These are phyloP conservation scores for Progne subis DNA, from an alignment of 2,113 vertebrate species.

Conservation along the genomic window DNA sequence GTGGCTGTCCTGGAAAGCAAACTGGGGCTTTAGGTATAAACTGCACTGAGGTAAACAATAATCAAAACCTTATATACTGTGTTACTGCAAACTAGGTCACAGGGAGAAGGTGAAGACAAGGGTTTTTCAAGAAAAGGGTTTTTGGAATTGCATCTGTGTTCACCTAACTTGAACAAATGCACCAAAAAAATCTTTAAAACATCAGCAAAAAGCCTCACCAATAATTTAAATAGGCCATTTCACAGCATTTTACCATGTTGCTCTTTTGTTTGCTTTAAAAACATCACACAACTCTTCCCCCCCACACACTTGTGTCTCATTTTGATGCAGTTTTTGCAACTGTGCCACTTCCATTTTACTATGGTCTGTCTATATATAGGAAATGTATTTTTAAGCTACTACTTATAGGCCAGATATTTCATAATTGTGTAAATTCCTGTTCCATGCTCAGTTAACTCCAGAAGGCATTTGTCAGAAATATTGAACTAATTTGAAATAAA, in stretches of 20 bases:
- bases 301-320: neutral
- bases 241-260: neutral
- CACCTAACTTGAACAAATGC: neutral
- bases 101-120: neutral
- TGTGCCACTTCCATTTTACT: neutral
- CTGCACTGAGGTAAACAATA: neutral
- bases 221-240: neutral
- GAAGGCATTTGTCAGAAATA: neutral
- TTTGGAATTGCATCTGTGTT: neutral
- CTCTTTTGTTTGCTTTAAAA: neutral
- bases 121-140: neutral
- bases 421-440: neutral
- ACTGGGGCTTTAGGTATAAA: neutral
- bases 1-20: neutral
- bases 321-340: neutral
- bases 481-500: neutral
- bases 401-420: neutral
- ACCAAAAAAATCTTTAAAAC: neutral
- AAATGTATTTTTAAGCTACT: neutral
- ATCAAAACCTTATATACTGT: neutral
- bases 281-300: neutral
- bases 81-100: neutral
- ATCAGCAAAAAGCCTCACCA: neutral
- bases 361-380: neutral
- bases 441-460: neutral